These are phyloP conservation scores for Aphodius granarius DNA, from an alignment of 2,888 invertebrate species.

Conservation along the genomic window DNA sequence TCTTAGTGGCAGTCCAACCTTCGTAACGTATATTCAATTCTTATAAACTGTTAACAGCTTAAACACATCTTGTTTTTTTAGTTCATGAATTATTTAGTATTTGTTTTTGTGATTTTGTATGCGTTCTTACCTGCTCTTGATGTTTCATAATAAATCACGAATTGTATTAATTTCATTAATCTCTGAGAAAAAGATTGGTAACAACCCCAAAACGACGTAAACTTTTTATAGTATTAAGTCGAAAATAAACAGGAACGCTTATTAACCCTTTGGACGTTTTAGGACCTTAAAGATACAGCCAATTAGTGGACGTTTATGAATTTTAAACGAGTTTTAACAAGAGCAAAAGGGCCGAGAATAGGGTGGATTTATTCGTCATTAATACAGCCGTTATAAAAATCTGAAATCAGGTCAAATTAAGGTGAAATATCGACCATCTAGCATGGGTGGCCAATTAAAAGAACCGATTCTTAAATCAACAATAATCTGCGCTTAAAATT, in stretches of 20 bases:
- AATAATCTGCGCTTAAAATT: background rate
- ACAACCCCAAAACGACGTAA: background rate
- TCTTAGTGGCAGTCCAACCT: background rate
- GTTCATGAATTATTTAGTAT: background rate
- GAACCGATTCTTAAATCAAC: background rate
- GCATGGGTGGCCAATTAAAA: background rate
- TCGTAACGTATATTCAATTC: background rate
- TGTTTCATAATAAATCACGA: background rate
- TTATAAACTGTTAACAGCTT: background rate
- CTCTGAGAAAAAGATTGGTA: background rate
- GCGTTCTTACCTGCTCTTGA: background rate
- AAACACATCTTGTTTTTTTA: background rate
- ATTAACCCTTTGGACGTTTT: background rate
- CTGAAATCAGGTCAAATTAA: background rate
- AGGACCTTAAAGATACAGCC: background rate
- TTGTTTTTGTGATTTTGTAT: background rate
- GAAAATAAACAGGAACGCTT: background rate
- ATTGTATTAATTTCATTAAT: background rate
- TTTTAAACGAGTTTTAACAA: background rate
- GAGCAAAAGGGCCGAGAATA: background rate
- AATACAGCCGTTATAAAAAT: background rate
- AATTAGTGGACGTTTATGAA: background rate
- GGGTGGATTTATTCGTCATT: background rate
- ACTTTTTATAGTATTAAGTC: background rate
- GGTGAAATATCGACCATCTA: background rate